Evolutionary conservation across 2,797 vertebrate species (phyloP), one percentile per base, ranked within the genome.

Genomic region (Girardinus metallicus): DNA sequence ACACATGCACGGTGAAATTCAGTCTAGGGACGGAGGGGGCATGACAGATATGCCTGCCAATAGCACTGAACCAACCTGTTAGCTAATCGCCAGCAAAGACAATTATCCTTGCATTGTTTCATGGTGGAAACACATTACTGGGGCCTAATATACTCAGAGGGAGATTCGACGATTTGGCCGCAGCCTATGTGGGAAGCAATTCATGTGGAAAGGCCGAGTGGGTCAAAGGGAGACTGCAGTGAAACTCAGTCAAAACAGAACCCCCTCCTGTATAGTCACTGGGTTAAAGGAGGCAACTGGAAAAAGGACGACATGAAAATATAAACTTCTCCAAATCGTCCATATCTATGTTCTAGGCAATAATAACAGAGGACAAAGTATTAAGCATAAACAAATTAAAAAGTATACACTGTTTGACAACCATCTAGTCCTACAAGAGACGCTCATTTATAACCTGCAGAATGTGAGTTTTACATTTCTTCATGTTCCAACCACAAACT

Each of bases 71-170:
- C 95, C 97, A 97, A 98, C 97, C 97, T 97, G 97, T 97, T 97
- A 97, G 97, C 97, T 98, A 98, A 98, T 98, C 97, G 97, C 97
- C 95, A 97, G 96, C 96, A 97, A 97, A 98, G 97, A 99, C 97
- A 97, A 98, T 98, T 98, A 98, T 97, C 97, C 96, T 96, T 87
- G 94, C 96, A 97, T 97, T 97, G 97, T 97, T 97, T 97, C 96
- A 97, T 97, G 97, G 98, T 97, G 97, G 96, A 97, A 98, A 97
- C 96, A 97, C 97, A 98, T 97, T 97, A 98, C 97, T 96, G 95
- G 96, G 96, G 95, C 96, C 96, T 97, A 97, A 98, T 97, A 97
- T 96, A 97, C 96, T 97, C 97, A 97, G 93, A 95, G 96, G 96
- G 97, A 98, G 96, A 97, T 96, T 95, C 96, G 96, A 97, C 93